phyloP scores from a whole-genome alignment of 2,113 vertebrate species.

The Oenanthe oenanthe region DNA sequence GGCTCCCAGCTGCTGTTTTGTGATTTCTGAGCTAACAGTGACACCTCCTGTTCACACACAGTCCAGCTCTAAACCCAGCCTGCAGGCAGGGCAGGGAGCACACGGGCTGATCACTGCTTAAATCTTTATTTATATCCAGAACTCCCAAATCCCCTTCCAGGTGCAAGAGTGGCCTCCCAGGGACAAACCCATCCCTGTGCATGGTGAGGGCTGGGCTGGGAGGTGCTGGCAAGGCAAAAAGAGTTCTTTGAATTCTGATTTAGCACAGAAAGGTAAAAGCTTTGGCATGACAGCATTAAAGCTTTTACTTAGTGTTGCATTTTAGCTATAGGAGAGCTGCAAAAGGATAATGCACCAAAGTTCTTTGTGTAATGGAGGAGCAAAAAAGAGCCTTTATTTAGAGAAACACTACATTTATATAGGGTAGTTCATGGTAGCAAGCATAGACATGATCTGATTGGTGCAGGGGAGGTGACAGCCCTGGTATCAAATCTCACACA shows the following conservation, averaged over 20 bases:
- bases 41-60: constrained; percentile 25
- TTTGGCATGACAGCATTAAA: neutral
- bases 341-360: too few relatives aligned
- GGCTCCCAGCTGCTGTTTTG: neutral
- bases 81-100: neutral
- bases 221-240: neutral
- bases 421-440: too few relatives aligned
- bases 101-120: rapidly evolving
- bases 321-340: too few relatives aligned
- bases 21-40: constrained; percentile 34
- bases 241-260: neutral
- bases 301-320: neutral
- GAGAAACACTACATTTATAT: too few relatives aligned
- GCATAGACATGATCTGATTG: too few relatives aligned
- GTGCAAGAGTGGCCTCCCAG: rapidly evolving
- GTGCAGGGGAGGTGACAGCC: too few relatives aligned
- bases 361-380: too few relatives aligned
- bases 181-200: neutral
- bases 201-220: neutral
- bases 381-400: too few relatives aligned
- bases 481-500: too few relatives aligned
- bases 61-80: rapidly evolving
- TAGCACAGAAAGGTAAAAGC: neutral
- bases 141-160: neutral
- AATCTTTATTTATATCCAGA: neutral